Percentiles rank a stretch among this genome's conserved stretches.
Evolutionary conservation across 2,888 invertebrate species (phyloP).

Genomic region (Dryadula phaetusa): DNA sequence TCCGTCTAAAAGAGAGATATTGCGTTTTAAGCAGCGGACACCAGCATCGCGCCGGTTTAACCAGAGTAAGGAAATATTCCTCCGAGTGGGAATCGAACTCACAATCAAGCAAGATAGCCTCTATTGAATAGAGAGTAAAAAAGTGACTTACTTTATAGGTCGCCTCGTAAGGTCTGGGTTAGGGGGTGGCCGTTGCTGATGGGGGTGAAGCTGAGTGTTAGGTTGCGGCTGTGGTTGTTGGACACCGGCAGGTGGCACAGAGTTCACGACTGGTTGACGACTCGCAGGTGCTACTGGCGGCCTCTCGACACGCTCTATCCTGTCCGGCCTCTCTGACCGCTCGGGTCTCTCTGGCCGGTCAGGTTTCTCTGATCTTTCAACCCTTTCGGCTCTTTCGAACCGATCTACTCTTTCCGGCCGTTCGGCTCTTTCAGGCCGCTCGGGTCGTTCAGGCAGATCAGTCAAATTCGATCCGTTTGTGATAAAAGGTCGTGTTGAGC

Average conservation of each 20-base stretch:
- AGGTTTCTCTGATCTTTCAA: conserved; percentile 60
- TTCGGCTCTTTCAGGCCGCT: conserved; percentile 62
- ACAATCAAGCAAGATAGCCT: no score
- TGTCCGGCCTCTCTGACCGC: conserved; percentile 51
- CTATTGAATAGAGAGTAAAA: background rate
- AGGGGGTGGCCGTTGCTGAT: conserved; percentile 77
- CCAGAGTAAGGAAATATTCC: no score
- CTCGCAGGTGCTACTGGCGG: conserved; percentile 52
- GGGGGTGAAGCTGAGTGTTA: conserved; percentile 64
- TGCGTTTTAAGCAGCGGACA: no score
- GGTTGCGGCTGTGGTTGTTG: conserved; percentile 50
- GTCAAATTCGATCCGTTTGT: conserved; percentile 61
- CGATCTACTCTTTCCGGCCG: conserved; percentile 57
- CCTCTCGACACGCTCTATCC: conserved; percentile 51
- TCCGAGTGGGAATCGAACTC: no score
- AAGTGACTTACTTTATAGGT: conserved; percentile 88
- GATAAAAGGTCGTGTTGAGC: conserved; percentile 69
- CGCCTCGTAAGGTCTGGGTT: conserved; percentile 89
- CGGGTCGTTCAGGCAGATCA: conserved; percentile 56
- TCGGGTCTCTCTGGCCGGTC: conserved; percentile 60
- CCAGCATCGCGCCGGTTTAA: no score
- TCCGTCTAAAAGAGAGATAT: no score
- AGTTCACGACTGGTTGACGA: conserved; percentile 50
- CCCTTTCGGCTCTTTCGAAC: conserved; percentile 53
- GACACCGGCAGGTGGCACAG: background rate